A percentile compares a stretch with the other conserved stretches of the same genome.
Conservation (phyloP, 2,797 vertebrate genomes). For the Taenioides sp. region DNA sequence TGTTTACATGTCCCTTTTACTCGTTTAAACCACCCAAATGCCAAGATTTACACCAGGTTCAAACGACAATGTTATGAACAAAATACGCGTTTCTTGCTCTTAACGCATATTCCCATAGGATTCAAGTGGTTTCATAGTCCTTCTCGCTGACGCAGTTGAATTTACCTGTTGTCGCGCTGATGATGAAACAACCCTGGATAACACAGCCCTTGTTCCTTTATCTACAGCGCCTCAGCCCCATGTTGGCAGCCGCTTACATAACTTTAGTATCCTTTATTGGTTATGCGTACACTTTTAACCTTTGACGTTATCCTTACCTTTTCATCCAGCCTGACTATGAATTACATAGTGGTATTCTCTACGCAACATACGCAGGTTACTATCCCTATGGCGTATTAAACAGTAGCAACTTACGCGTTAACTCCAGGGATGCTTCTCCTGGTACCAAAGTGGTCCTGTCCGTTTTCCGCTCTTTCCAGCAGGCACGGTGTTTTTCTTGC, state of each 20-base stretch:
- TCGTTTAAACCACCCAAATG: constrained; percentile 14
- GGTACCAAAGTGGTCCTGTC: constrained; percentile 9
- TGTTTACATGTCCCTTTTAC: constrained; percentile 58
- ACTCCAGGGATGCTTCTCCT: constrained; percentile 23
- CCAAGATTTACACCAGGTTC: constrained; percentile 16
- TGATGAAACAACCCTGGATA: constrained; percentile 43
- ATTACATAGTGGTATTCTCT: constrained; percentile 65
- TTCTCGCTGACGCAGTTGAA: constrained; percentile 80
- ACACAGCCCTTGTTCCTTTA: constrained; percentile 26
- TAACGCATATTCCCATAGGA: constrained; percentile 70
- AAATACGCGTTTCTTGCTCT: constrained; percentile 35
- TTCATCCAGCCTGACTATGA: constrained; percentile 40
- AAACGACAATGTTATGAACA: constrained; percentile 17
- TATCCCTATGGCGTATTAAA: constrained; percentile 32
- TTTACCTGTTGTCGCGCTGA: constrained; percentile 76
- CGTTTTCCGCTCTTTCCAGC: neutral
- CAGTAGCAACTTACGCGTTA: constrained; percentile 66
- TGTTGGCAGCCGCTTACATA: neutral
- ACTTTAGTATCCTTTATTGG: constrained; percentile 28
- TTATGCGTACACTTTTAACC: constrained; percentile 36
- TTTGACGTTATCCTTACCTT: constrained; percentile 35
- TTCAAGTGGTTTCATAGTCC: constrained; percentile 51
- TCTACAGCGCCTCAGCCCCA: neutral
- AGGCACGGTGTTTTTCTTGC: constrained; percentile 27
- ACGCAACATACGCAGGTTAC: constrained; percentile 61